Evolutionary conservation across 2,113 vertebrate genomes (phyloP), one percentile per base, ranked within the genome.

Genomic region (Apaloderma vittatum): DNA sequence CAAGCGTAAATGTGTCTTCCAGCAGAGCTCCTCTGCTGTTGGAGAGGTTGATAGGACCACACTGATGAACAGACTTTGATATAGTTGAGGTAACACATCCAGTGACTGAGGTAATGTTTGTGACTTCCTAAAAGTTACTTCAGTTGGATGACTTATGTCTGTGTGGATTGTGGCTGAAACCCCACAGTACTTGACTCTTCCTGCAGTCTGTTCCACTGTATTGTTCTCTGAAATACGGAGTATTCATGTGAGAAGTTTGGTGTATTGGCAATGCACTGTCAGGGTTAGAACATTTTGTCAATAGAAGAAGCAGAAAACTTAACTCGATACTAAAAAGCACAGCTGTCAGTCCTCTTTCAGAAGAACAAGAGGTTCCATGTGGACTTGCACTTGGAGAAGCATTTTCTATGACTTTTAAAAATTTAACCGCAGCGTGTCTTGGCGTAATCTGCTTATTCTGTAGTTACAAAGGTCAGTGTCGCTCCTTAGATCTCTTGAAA

Each of bases 1-100:
- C 11, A 29, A 61, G 27, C 4, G 11, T 8, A 73, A 76, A 24
- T 0, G 0, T 80, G 40, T 61, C 48, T 67, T 78, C 34, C 66
- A 88, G 81, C 48, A 79, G 78, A 85, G 49, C 54, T 78, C 7
- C 62, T 79, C 34, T 90, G 55, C n/a, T 91, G 22, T 16, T 22
- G 57, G 34, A 71, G 40, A 32, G 37, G 16, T 45, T 51, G 48
- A 30, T 40, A 65, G 66, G 55, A 26, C n/a, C 57, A 36, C 7
- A 14, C 58, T 27, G 20, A 12, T 26, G 55, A 83, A 21, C 3
- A 5, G 34, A 70, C 3, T 87, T 78, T 90, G 32, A 48, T 72
- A 1, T 43, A 37, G 14, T 13, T 86, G 52, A 48, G 40, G 19
- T 72, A 40, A 48, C 23, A 12, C 20, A 22, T 48, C 11, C 61